phyloP scores from a whole-genome alignment of 2,797 vertebrate species.

The Sebastiscus albofasciatus region DNA sequence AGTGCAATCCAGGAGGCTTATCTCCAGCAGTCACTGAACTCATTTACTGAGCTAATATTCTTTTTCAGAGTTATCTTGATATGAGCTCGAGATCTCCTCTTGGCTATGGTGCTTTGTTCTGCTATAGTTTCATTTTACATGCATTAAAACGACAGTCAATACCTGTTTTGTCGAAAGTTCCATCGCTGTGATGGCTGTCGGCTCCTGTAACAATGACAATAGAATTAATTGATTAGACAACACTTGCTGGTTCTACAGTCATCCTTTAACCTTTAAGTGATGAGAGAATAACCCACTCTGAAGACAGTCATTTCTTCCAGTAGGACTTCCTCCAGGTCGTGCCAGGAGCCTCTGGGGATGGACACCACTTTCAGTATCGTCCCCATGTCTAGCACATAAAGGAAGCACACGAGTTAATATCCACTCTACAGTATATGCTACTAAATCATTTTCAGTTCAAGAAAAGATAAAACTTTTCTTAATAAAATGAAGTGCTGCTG shows the following conservation, averaged over 20 bases:
- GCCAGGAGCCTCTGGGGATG: slow-evolving; percentile 97
- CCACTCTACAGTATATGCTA: background rate
- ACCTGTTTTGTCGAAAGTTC: slow-evolving; percentile 98
- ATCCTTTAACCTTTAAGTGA: background rate
- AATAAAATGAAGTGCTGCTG: background rate
- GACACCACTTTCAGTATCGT: slow-evolving; percentile 97
- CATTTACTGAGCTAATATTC: background rate
- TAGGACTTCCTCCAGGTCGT: slow-evolving; percentile 97
- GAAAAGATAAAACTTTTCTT: too few relatives aligned
- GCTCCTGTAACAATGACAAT: slow-evolving; percentile 82
- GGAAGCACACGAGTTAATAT: background rate
- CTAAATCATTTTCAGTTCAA: background rate
- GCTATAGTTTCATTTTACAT: background rate
- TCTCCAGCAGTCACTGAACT: background rate
- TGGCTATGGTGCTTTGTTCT: background rate
- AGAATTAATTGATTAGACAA: background rate
- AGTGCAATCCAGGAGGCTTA: background rate
- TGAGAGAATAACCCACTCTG: slow-evolving; percentile 83
- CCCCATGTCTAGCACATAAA: slow-evolving; percentile 87
- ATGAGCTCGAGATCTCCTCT: background rate
- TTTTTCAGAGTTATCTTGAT: background rate
- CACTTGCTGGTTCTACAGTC: background rate
- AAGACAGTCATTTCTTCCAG: slow-evolving; percentile 98
- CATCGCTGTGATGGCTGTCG: slow-evolving; percentile 93
- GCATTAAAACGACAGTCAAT: slow-evolving; percentile 13